These are phyloP conservation scores for Geothlypis trichas DNA, from an alignment of 2,113 vertebrate species.

Conservation along the genomic window DNA sequence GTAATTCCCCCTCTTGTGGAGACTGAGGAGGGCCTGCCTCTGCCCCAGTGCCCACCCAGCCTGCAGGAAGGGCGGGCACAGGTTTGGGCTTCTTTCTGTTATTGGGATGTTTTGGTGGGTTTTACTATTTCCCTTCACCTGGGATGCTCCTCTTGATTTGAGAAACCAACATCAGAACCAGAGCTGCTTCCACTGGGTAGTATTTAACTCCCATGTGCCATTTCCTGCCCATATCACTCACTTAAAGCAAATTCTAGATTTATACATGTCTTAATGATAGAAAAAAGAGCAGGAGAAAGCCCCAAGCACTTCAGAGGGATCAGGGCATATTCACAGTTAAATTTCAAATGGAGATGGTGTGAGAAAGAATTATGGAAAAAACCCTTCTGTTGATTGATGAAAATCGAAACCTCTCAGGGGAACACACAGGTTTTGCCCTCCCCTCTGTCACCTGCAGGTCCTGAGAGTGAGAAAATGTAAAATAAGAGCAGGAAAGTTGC, in stretches of 20 bases:
- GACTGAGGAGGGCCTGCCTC: slow-evolving; percentile 35
- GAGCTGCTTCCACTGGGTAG: background rate
- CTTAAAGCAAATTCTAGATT: background rate
- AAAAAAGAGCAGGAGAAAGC: background rate
- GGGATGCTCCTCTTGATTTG: background rate
- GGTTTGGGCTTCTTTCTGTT: background rate
- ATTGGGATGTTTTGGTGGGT: background rate
- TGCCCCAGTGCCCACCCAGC: background rate
- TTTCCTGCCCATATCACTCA: background rate
- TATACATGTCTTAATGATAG: background rate
- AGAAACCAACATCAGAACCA: background rate
- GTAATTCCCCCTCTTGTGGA: slow-evolving; percentile 59
- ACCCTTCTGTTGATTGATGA: background rate
- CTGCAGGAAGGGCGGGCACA: background rate
- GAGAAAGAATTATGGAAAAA: background rate
- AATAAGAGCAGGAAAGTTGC: background rate
- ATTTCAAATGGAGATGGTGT: background rate
- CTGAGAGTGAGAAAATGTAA: background rate
- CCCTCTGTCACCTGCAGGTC: background rate
- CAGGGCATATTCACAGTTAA: background rate
- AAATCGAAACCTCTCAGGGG: background rate
- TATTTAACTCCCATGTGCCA: background rate
- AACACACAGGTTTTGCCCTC: background rate
- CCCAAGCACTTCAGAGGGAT: background rate
- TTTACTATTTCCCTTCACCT: background rate